A percentile compares a stretch with the other conserved stretches of the same genome.
phyloP scores from a whole-genome alignment of 2,113 vertebrate genomes.

The Sporophila hypoxantha region DNA sequence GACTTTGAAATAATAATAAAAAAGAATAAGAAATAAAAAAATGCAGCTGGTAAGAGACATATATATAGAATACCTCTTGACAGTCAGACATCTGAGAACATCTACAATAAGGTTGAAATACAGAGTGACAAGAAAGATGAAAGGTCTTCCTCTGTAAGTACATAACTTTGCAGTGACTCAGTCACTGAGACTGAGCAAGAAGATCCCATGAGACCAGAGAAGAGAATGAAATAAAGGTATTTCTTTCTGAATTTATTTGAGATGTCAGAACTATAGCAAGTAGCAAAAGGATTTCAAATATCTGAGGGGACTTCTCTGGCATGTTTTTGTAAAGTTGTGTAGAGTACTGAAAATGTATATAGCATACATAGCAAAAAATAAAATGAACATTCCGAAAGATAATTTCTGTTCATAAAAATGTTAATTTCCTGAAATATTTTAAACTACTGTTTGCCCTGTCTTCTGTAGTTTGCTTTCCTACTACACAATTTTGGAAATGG shows the following conservation, averaged over 20 bases:
- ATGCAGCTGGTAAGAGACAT: background rate
- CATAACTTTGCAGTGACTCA: background rate
- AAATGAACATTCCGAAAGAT: background rate
- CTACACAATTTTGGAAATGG: background rate
- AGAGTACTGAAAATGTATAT: background rate
- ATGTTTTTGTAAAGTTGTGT: background rate
- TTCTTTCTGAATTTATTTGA: background rate
- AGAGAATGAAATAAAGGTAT: background rate
- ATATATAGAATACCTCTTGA: background rate
- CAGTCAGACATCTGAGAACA: background rate
- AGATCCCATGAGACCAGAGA: background rate
- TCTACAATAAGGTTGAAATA: background rate
- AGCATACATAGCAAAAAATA: background rate
- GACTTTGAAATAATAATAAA: background rate
- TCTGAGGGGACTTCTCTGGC: background rate
- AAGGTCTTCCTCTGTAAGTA: background rate
- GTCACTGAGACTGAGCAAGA: background rate
- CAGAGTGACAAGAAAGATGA: background rate
- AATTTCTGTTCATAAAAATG: background rate
- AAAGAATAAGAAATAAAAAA: background rate
- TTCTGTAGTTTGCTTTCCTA: background rate
- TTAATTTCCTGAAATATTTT: background rate
- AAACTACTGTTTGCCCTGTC: background rate
- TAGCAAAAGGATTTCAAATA: background rate
- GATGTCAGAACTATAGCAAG: background rate